Base-by-base conservation (phyloP, 1,140 invertebrate species). In the Goniozus legneri region DNA sequence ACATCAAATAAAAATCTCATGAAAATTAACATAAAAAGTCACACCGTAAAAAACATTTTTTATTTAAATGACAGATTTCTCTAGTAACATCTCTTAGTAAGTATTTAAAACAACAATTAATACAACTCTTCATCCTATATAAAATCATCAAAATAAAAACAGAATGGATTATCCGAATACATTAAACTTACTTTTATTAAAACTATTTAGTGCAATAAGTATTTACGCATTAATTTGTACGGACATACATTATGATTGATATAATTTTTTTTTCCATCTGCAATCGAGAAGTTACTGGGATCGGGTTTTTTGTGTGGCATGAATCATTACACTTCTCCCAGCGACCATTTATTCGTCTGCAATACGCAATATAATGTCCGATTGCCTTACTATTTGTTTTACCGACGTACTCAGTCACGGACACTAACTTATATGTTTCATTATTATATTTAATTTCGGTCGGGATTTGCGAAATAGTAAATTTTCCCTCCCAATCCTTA, bases 391-490 rank as follows among this genome's bases (percentile, higher is more conserved):
- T 15, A 31, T 32, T 6, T 7, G 44, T 18, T 10, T 1, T 12
- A 10, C 36, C 36, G 15, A 32, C 20, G 15, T 12, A 47, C 34
- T 47, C 44, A 12, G 39, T 47, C 21, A 15, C 44, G 3, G 44
- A 21, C 0, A 27, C 14, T 37, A 37, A 4, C 16, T 16, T 47
- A n/a, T 47, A 47, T 10, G 22, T 24, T n/a, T 2, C 22, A 34
- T 10, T 1, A 14, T 19, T 3, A 37, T 36, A 15, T 16, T 3
- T 8, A n/a, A 45, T 14, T 3, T 20, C 21, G 3, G 18, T 13
- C n/a, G 45, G 38, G 13, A 47, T 47, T 34, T 47, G 37, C 2
- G 16, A 19, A 4, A 47, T 40, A 4, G 45, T 41, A 8, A 47
- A 40, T 6, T 4, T 34, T 34, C 38, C 45, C 22, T 20, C 14